Evolutionary conservation across 2,797 vertebrate genomes (phyloP), one percentile per base, ranked within the genome.

Genomic region (Smutsia gigantea): DNA sequence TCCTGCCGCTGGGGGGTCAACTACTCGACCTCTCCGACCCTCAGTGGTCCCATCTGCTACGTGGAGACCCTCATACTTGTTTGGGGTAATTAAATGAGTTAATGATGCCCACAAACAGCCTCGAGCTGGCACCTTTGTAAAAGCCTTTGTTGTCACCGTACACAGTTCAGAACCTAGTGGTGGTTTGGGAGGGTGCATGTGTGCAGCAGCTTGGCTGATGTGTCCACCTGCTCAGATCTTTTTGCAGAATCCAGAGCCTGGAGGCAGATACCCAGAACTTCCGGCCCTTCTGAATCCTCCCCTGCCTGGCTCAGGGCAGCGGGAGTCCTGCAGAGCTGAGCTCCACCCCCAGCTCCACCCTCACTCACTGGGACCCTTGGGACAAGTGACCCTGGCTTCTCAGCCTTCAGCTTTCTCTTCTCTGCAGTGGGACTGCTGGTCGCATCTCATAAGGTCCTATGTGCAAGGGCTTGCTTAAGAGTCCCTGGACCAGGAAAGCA

Each of bases 141-240:
- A 51, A 59, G 71, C 31, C 53, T 51, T 39, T 14, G 37, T n/a
- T n/a, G 39, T 39, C 34, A 39, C 17, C 31, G 37, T 3, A 19
- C 3, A 0, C 19, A 12, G 27, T 42, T n/a, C n/a, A 23, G 61
- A 42, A 21, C 39, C 34, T 7, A 2, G 25, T 3, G 0, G 6
- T 25, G 51, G 71, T 27, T 49, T 31, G 63, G 51, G 68, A 25
- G 51, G 53, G 19, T 12, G 42, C 17, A 34, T 25, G 31, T 4
- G 4, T 5, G 46, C 11, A 27, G 55, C 27, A 17, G 11, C 0
- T 49, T 9, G 18, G 39, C 53, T 78, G 72, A 12, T 0, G 0
- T 59, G 46, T 25, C 25, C 34, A 0, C 39, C 37, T 18, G 39
- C 31, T 4, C 4, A 37, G 51, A 17, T 46, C 31, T 17, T 46